Conservation (phyloP, 2,888 invertebrate species). For the Sminthurinus aureus region DNA sequence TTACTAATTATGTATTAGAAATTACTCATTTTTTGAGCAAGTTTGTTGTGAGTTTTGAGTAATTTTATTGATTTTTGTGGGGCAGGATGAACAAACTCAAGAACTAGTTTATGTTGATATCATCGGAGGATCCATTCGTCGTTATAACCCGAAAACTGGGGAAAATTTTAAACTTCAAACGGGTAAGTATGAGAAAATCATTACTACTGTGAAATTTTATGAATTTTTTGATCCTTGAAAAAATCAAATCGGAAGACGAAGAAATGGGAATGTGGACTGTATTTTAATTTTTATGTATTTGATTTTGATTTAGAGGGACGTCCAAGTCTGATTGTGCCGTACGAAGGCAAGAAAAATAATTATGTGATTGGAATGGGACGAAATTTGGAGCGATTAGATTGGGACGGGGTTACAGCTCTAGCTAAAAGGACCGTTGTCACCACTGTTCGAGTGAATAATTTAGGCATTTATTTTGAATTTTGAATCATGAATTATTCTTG, state of each 20-base stretch:
- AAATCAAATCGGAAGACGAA: no score
- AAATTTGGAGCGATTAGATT: conserved; percentile 69
- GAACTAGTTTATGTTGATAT: conserved; percentile 58
- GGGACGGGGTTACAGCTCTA: conserved; percentile 68
- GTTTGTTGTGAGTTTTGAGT: no score
- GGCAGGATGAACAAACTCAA: conserved; percentile 55
- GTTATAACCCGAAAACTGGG: conserved; percentile 52
- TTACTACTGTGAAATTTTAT: no score
- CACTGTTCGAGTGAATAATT: no score
- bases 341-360: conserved; percentile 69
- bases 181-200: no score
- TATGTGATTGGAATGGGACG: conserved; percentile 73
- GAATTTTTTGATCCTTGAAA: no score
- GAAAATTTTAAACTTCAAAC: conserved; percentile 48
- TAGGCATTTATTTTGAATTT: no score
- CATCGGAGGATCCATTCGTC: conserved; percentile 52
- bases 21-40: no score
- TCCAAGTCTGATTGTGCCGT: conserved; percentile 72
- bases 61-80: conserved; percentile 43
- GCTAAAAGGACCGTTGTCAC: no score
- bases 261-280: not conserved
- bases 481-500: no score
- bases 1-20: no score
- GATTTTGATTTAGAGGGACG: conserved; percentile 41
- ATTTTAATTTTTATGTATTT: not conserved